A percentile compares a stretch with the other conserved stretches of the same genome.
These are phyloP conservation scores for Isotomurus palustris DNA, from an alignment of 2,888 invertebrate species.

Conservation along the genomic window DNA sequence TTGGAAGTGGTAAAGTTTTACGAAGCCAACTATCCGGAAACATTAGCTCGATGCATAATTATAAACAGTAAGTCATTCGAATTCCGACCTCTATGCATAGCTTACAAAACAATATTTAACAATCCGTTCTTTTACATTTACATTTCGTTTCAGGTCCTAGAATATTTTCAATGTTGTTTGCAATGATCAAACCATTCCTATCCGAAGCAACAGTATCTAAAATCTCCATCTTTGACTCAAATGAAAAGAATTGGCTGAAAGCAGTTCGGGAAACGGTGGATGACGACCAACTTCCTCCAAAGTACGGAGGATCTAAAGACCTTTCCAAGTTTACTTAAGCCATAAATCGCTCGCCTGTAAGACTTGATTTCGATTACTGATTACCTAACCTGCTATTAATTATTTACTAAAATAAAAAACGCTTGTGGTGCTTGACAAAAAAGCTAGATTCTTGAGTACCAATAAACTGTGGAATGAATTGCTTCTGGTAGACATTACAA, in stretches of 20 bases:
- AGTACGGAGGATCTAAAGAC: constrained; percentile 23
- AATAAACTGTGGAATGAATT: too few relatives aligned
- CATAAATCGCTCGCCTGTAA: too few relatives aligned
- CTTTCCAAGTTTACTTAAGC: too few relatives aligned
- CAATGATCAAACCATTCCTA: constrained; percentile 22
- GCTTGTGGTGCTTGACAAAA: too few relatives aligned
- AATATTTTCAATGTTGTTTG: constrained; percentile 24
- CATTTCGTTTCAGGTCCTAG: constrained; percentile 19
- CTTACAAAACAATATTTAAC: background rate
- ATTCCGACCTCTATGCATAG: background rate
- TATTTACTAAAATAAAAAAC: too few relatives aligned
- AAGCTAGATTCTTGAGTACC: too few relatives aligned
- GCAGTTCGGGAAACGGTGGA: constrained; percentile 14
- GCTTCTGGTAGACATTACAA: too few relatives aligned
- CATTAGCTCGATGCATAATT: constrained; percentile 14
- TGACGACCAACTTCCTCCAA: constrained; percentile 18
- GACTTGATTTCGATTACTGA: too few relatives aligned
- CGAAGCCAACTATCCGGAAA: constrained; percentile 30
- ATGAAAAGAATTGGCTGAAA: constrained; percentile 25
- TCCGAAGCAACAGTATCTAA: constrained; percentile 26
- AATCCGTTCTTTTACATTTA: background rate
- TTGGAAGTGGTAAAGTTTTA: constrained; percentile 23
- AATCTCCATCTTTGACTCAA: constrained; percentile 24
- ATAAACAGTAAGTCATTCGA: constrained; percentile 18
- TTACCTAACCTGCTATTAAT: too few relatives aligned